Evolutionary conservation across 2,113 vertebrate genomes (phyloP).

Genomic region (Ptyas mucosa): DNA sequence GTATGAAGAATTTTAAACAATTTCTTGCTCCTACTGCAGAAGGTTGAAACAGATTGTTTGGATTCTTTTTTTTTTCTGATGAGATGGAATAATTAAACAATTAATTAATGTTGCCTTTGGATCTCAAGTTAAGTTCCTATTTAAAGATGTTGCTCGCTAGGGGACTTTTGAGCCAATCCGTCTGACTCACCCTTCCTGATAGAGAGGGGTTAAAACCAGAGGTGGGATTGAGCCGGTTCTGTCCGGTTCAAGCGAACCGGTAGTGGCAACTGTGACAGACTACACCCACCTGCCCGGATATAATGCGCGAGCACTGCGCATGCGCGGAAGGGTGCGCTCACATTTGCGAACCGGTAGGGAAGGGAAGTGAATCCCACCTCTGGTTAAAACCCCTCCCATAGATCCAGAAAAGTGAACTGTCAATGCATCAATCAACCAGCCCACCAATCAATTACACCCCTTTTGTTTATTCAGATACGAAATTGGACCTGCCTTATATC

Average conservation of each 20-base stretch:
- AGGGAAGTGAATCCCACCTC: no score
- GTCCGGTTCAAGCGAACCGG: no score
- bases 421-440: background rate
- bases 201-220: background rate
- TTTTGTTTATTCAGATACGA: constrained; percentile 74
- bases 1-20: background rate
- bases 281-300: no score
- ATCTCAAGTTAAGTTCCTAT: background rate
- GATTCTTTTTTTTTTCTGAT: background rate
- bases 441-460: background rate
- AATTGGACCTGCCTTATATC: constrained; percentile 83
- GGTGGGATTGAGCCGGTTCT: no score
- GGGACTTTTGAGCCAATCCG: background rate
- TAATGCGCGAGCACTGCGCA: no score
- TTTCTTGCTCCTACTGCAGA: background rate
- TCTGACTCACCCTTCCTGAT: background rate
- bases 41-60: background rate
- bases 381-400: background rate
- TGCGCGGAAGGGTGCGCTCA: no score
- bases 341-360: no score
- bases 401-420: background rate
- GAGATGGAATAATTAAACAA: background rate
- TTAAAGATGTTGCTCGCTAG: background rate
- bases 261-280: no score
- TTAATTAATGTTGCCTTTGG: background rate